Conservation (phyloP, 1,140 invertebrate genomes). For the Lepidurus apus region DNA sequence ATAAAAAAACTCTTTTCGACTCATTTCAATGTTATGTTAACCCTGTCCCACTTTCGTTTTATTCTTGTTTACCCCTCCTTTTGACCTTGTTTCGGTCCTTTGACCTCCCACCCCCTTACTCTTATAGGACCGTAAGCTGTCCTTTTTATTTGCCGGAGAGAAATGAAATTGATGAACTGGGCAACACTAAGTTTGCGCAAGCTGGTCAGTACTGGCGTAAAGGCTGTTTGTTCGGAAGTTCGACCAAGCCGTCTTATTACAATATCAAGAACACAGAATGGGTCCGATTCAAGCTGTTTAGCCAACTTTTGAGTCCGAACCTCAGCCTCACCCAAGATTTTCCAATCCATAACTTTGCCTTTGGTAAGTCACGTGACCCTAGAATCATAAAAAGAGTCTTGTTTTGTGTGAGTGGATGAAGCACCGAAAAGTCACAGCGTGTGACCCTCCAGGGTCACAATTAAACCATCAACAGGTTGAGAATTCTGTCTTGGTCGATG, state of each 20-base stretch:
- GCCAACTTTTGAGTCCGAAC: background rate
- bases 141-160: slow-evolving; percentile 19
- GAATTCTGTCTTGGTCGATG: background rate
- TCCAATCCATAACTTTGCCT: background rate
- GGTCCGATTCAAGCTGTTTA: slow-evolving; percentile 1
- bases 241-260: background rate
- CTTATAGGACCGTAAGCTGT: background rate
- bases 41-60: slow-evolving; percentile 12
- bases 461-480: background rate
- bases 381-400: background rate
- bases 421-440: background rate
- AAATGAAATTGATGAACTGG: background rate
- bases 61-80: background rate
- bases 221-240: background rate
- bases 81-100: slow-evolving; percentile 15
- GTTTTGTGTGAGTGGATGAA: background rate
- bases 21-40: background rate
- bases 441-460: background rate
- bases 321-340: background rate
- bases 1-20: background rate
- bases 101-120: background rate
- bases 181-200: background rate
- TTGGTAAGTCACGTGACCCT: background rate
- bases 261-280: background rate
- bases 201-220: background rate